Conservation (phyloP, 2,888 invertebrate species). For the Drosophila pseudotalamancana region DNA sequence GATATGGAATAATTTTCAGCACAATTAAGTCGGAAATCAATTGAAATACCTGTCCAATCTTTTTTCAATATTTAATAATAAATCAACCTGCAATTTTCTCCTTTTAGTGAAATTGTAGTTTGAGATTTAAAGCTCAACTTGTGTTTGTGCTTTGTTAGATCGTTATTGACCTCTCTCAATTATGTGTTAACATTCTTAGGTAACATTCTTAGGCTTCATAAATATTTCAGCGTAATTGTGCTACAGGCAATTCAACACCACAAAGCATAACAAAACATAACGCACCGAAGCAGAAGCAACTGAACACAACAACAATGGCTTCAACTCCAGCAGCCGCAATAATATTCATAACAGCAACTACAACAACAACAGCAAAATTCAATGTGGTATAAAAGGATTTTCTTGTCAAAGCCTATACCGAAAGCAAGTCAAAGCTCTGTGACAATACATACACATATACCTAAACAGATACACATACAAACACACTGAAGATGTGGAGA, state of each 20-base stretch:
- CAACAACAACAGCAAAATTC: constrained; percentile 52
- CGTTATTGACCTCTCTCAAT: constrained; percentile 1
- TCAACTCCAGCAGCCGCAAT: constrained; percentile 26
- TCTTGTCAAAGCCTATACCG: constrained; percentile 65
- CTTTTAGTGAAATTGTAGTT: background rate
- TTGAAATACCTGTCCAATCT: background rate
- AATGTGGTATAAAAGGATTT: constrained; percentile 74
- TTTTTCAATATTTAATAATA: background rate
- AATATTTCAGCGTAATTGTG: constrained; percentile 45
- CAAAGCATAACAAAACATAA: constrained; percentile 20
- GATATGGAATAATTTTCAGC: background rate
- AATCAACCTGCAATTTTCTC: background rate
- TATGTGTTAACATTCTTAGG: background rate
- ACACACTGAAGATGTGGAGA: constrained; percentile 18
- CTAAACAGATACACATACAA: constrained; percentile 20
- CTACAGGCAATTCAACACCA: constrained; percentile 9
- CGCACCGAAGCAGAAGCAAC: constrained; percentile 15
- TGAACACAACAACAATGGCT: constrained; percentile 30
- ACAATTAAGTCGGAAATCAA: background rate
- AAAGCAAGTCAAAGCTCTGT: constrained; percentile 53
- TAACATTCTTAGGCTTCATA: background rate
- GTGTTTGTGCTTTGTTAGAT: background rate
- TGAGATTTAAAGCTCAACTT: background rate
- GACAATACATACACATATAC: constrained; percentile 23
- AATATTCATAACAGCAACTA: constrained; percentile 28